phyloP scores from a whole-genome alignment of 2,888 invertebrate genomes.

The Augochlorella aurata region DNA sequence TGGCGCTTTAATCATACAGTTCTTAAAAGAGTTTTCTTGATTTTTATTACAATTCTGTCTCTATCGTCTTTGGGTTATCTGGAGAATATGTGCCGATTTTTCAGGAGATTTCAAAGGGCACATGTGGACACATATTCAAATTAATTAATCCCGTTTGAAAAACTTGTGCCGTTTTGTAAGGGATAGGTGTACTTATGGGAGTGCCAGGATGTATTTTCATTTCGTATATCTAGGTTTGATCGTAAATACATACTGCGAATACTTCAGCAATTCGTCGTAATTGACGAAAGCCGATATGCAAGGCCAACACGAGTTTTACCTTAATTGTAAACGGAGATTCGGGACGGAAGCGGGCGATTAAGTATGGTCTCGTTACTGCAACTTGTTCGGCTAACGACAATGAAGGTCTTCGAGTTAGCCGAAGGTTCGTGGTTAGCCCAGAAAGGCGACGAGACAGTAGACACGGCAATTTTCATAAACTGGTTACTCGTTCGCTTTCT shows the following conservation, averaged over 20 bases:
- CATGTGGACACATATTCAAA: too few species aligned
- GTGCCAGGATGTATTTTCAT: too few species aligned
- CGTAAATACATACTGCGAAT: not conserved
- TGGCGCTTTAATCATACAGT: too few species aligned
- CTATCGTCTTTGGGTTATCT: too few species aligned
- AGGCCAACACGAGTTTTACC: not conserved
- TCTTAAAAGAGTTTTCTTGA: too few species aligned
- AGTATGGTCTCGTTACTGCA: not conserved
- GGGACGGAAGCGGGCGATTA: not conserved
- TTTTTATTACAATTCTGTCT: too few species aligned
- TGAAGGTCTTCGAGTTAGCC: not conserved
- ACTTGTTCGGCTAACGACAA: not conserved
- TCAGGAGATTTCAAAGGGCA: too few species aligned
- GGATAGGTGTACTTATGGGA: too few species aligned
- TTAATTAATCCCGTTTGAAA: too few species aligned
- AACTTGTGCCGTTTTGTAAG: too few species aligned
- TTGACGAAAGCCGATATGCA: not conserved
- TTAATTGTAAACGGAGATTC: not conserved
- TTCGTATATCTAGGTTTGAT: not conserved
- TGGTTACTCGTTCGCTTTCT: conserved; percentile 59
- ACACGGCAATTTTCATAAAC: conserved; percentile 57
- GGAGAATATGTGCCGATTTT: too few species aligned
- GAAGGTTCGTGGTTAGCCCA: not conserved
- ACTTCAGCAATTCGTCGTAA: not conserved
- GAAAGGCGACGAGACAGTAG: conserved; percentile 19